These are phyloP conservation scores for Morinoia aosen DNA, from an alignment of 2,888 invertebrate genomes.

Conservation along the genomic window DNA sequence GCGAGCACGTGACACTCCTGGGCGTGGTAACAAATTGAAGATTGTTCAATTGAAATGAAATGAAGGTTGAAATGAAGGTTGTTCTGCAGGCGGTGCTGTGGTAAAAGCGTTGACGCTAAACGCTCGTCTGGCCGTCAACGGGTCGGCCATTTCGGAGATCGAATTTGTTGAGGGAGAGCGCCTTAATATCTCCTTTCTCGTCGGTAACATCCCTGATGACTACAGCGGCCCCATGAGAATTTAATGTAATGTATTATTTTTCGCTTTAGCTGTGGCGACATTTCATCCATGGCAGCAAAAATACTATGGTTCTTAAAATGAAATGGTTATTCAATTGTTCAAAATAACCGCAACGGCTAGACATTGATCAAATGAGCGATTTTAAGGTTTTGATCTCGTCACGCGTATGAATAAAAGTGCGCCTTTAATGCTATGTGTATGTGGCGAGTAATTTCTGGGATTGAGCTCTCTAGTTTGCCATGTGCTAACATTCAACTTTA, in stretches of 20 bases:
- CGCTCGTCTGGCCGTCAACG: conserved; percentile 54
- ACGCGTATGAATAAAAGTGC: background rate
- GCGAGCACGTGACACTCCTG: no score
- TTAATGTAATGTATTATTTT: conserved; percentile 1
- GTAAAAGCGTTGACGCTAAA: conserved; percentile 47
- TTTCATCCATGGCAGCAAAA: background rate
- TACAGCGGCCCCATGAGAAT: conserved; percentile 46
- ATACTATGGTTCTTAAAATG: background rate
- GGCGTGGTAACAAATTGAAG: no score
- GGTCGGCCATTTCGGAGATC: conserved; percentile 40
- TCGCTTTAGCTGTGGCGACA: no score
- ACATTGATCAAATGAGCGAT: background rate
- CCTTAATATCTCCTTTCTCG: conserved; percentile 56
- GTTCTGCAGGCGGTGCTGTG: conserved; percentile 12
- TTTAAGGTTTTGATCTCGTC: no score
- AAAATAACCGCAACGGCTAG: background rate
- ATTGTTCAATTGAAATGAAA: no score
- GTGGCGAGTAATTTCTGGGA: background rate
- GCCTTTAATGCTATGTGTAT: background rate
- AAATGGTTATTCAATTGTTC: background rate
- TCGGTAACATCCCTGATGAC: conserved; percentile 58
- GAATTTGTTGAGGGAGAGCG: conserved; percentile 54
- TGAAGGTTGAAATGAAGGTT: no score
- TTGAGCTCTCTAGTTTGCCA: background rate
- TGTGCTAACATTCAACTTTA: background rate